Conservation (phyloP, 2,797 vertebrate genomes). For the Craterocephalus amniculus region DNA sequence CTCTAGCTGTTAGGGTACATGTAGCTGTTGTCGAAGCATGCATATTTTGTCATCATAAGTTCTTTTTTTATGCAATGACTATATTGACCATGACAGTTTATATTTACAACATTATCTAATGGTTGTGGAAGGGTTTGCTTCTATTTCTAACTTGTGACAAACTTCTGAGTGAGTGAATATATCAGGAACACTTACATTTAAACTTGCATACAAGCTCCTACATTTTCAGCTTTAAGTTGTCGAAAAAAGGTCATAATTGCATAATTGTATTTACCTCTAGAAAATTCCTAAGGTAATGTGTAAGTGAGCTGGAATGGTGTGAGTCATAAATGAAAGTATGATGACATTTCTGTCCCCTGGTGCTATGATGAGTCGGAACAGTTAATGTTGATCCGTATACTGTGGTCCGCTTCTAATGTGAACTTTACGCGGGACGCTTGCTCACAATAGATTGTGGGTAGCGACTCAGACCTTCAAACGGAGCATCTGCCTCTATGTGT, state of each 20-base stretch:
- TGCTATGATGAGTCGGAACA: not conserved
- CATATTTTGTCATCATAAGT: not conserved
- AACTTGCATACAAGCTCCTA: no score
- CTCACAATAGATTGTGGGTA: conserved; percentile 42
- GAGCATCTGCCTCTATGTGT: conserved; percentile 38
- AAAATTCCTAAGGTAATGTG: not conserved
- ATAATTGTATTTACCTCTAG: not conserved
- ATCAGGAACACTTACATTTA: not conserved
- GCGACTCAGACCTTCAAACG: conserved; percentile 45
- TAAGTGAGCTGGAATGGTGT: not conserved
- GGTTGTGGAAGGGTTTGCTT: not conserved
- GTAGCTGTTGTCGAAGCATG: not conserved
- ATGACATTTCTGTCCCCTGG: not conserved
- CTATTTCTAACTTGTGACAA: not conserved
- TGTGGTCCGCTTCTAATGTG: conserved; percentile 35
- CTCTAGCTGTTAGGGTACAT: not conserved
- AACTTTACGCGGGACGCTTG: conserved; percentile 17
- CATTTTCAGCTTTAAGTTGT: not conserved
- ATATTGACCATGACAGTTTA: no score
- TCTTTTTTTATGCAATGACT: not conserved
- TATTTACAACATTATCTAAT: no score
- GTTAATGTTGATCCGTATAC: conserved; percentile 5
- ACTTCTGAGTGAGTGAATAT: not conserved
- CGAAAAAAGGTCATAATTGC: not conserved
- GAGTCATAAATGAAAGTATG: not conserved